phyloP scores from a whole-genome alignment of 2,888 invertebrate species.

The Myathropa florea region DNA sequence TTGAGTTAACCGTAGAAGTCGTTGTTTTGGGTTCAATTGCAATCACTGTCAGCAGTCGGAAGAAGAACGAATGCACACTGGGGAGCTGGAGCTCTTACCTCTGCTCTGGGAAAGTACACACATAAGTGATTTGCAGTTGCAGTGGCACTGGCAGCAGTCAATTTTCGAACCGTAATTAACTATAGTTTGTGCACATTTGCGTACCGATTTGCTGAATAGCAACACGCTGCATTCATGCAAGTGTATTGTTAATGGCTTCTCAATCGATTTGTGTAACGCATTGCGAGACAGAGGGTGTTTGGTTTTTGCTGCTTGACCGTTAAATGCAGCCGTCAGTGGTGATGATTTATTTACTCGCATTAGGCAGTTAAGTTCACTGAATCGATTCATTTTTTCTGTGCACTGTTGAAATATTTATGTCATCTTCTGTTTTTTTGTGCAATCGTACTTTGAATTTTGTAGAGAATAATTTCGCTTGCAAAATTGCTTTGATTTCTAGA shows the following conservation, averaged over 20 bases:
- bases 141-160: neutral
- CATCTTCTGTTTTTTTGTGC: too few species aligned
- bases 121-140: neutral
- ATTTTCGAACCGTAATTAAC: slow-evolving; percentile 50
- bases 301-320: neutral
- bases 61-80: neutral
- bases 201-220: neutral
- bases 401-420: too few species aligned
- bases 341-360: neutral
- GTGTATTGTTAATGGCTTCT: slow-evolving; percentile 35
- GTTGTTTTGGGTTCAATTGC: neutral
- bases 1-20: neutral
- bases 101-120: neutral
- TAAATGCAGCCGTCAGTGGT: slow-evolving; percentile 13
- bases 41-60: neutral
- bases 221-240: slow-evolving; percentile 6
- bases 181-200: slow-evolving; percentile 11
- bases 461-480: too few species aligned
- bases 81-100: neutral
- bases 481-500: too few species aligned
- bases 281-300: neutral
- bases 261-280: slow-evolving; percentile 23
- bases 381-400: neutral
- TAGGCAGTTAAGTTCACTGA: neutral
- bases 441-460: too few species aligned